A percentile compares a stretch with the other conserved stretches of the same genome.
Conservation (phyloP, 2,797 vertebrate species). For the Corythornis leucogaster region DNA sequence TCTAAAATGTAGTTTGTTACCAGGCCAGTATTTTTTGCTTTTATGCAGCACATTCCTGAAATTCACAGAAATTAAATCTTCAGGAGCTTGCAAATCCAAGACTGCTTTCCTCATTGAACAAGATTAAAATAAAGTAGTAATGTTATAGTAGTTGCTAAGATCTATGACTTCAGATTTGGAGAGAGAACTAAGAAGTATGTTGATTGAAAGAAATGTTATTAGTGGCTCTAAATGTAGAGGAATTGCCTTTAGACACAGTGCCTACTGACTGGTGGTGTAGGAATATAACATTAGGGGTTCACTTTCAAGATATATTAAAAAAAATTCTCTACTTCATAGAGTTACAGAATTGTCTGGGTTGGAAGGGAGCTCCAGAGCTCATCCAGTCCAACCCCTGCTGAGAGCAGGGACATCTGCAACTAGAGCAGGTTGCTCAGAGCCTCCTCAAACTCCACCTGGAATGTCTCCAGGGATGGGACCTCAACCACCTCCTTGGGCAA, state of each 20-base stretch:
- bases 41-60: neutral
- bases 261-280: fast-evolving
- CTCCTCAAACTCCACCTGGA: too few relatives aligned
- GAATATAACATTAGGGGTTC: neutral
- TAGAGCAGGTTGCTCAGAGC: too few relatives aligned
- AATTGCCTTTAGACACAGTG: neutral
- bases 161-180: neutral
- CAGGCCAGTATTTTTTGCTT: neutral
- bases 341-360: too few relatives aligned
- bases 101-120: neutral
- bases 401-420: too few relatives aligned
- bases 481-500: too few relatives aligned
- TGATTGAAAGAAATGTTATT: neutral
- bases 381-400: too few relatives aligned
- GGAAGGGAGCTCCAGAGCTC: too few relatives aligned
- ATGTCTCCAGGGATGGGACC: too few relatives aligned
- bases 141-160: neutral
- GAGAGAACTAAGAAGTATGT: neutral
- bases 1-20: constrained; percentile 13
- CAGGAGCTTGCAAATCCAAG: neutral
- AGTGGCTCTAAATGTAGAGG: neutral
- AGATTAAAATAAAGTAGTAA: neutral
- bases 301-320: neutral
- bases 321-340: too few relatives aligned
- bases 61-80: neutral